phyloP scores from a whole-genome alignment of 2,888 invertebrate genomes.

The Pherbina coryleti region DNA sequence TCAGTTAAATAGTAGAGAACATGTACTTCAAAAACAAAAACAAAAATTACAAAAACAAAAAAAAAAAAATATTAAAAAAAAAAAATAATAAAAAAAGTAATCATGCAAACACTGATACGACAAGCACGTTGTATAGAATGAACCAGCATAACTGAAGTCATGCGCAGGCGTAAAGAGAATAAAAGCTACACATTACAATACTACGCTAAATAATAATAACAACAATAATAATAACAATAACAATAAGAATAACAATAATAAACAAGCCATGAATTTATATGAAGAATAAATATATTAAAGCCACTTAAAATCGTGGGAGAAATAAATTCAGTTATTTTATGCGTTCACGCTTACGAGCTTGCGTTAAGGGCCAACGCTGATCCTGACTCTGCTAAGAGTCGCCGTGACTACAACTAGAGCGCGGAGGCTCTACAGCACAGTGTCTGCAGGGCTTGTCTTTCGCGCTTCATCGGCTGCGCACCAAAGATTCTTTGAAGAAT shows the following conservation, averaged over 20 bases:
- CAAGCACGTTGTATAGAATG: not conserved
- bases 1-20: not conserved
- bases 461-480: not conserved
- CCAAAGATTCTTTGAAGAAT: not conserved
- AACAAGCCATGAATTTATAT: not conserved
- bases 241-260: not conserved
- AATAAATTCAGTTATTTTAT: slow-evolving; percentile 28
- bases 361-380: no score
- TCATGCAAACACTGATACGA: not conserved
- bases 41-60: no score
- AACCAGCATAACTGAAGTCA: not conserved
- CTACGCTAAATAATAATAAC: not conserved
- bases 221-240: no score
- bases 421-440: not conserved
- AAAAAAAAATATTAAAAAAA: no score
- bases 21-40: not conserved
- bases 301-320: slow-evolving; percentile 25
- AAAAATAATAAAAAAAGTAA: not conserved
- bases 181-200: not conserved
- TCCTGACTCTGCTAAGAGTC: no score
- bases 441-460: not conserved
- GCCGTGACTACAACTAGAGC: not conserved
- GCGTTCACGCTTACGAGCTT: not conserved
- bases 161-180: slow-evolving; percentile 2
- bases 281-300: not conserved